These are phyloP conservation scores for Melanotaenia pygmaea DNA, from an alignment of 2,797 vertebrate species.

Conservation along the genomic window DNA sequence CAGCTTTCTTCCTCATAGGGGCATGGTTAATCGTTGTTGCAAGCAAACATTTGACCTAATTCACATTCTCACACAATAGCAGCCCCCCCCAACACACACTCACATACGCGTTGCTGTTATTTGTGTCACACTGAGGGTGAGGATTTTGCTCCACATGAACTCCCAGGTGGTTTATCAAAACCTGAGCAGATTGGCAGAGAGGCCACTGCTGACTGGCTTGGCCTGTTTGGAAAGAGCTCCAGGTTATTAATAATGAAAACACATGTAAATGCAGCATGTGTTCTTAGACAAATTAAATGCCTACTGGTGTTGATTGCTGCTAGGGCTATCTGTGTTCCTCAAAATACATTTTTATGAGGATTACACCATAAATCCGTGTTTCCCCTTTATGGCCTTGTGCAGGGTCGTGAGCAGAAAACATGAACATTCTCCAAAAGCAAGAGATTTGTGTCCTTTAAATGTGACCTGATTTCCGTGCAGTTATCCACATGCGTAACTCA, in stretches of 20 bases:
- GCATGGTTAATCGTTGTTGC: constrained; percentile 80
- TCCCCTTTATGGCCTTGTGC: constrained; percentile 27
- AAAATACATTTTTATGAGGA: constrained; percentile 36
- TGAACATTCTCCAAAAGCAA: constrained; percentile 1
- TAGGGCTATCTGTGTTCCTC: constrained; percentile 23
- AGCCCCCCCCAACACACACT: constrained; percentile 45
- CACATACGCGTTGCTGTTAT: constrained; percentile 65
- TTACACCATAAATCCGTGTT: constrained; percentile 41
- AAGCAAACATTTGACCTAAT: constrained; percentile 84
- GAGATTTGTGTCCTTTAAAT: neutral
- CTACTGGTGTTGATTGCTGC: constrained; percentile 25
- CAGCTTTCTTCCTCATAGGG: constrained; percentile 73
- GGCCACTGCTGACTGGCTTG: constrained; percentile 45
- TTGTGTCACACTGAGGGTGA: constrained; percentile 77
- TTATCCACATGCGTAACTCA: neutral
- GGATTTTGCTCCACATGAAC: constrained; percentile 71
- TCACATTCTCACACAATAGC: constrained; percentile 83
- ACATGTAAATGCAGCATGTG: constrained; percentile 48
- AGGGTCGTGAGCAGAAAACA: constrained; percentile 11
- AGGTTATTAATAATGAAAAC: constrained; percentile 57
- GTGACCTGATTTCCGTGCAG: neutral
- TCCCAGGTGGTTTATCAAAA: constrained; percentile 78
- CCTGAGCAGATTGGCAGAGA: constrained; percentile 72
- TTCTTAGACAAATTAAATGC: constrained; percentile 55
- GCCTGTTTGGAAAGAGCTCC: constrained; percentile 36